Conservation (phyloP, 2,888 invertebrate species). For the Malthinus flaveolus region DNA sequence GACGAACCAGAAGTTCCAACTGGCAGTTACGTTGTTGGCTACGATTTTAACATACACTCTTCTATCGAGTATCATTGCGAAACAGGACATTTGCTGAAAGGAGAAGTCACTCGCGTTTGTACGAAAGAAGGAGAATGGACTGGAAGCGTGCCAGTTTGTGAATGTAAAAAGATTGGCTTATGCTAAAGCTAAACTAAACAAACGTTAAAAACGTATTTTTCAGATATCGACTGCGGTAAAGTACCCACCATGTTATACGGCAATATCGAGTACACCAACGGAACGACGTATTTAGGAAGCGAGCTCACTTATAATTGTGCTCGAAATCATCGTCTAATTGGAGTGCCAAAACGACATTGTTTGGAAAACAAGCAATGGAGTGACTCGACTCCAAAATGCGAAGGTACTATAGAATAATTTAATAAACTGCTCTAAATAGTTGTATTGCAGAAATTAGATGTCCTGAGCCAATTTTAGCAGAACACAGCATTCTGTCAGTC, state of each 20-base stretch:
- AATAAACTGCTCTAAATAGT: neutral
- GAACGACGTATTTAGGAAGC: conserved; percentile 80
- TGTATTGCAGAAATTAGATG: conserved; percentile 78
- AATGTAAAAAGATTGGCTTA: conserved; percentile 62
- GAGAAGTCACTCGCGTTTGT: conserved; percentile 72
- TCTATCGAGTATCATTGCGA: conserved; percentile 88
- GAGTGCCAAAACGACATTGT: conserved; percentile 73
- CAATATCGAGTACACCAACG: conserved; percentile 72
- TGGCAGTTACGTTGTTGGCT: conserved; percentile 85
- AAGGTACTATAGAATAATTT: conserved; percentile 61
- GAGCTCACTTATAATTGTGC: conserved; percentile 79
- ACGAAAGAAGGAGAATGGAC: conserved; percentile 82
- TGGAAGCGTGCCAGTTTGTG: conserved; percentile 77
- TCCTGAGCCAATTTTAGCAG: conserved; percentile 78
- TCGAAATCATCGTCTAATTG: conserved; percentile 77
- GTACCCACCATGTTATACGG: conserved; percentile 80
- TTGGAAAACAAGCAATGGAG: conserved; percentile 80
- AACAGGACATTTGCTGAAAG: conserved; percentile 77
- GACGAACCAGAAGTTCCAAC: conserved; percentile 84
- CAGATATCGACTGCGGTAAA: conserved; percentile 88
- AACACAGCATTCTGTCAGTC: conserved; percentile 84
- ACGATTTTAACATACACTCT: conserved; percentile 87
- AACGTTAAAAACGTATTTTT: conserved; percentile 11
- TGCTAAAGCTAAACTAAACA: neutral
- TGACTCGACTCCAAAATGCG: conserved; percentile 81